These are phyloP conservation scores for Autographa gamma DNA, from an alignment of 2,888 invertebrate genomes.

Conservation along the genomic window DNA sequence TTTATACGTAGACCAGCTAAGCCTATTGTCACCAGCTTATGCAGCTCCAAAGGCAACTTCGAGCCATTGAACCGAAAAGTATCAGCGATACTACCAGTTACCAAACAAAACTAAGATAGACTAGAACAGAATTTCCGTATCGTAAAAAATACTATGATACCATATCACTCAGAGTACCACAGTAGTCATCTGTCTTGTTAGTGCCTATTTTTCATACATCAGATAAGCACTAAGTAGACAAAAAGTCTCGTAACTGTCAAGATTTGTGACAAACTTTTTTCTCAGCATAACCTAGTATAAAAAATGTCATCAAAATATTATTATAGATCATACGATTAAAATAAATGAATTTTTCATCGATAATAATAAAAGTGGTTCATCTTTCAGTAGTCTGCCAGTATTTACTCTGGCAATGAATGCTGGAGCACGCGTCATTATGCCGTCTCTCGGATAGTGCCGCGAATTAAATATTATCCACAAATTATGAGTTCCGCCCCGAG, in stretches of 20 bases:
- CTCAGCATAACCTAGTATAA: too few species aligned
- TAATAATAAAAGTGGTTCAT: slow-evolving; percentile 1
- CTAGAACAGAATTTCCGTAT: too few species aligned
- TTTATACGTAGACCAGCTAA: not conserved
- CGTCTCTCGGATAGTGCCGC: slow-evolving; percentile 32
- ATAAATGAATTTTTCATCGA: not conserved
- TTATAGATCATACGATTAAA: too few species aligned
- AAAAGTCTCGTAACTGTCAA: too few species aligned
- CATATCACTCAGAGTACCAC: too few species aligned
- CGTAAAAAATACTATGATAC: too few species aligned
- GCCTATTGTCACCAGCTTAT: not conserved
- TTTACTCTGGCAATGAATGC: slow-evolving; percentile 55
- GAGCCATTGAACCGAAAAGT: not conserved
- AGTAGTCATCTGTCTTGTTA: too few species aligned
- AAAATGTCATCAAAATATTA: too few species aligned
- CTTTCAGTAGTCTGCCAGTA: slow-evolving; percentile 25
- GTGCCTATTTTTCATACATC: too few species aligned
- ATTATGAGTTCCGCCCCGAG: slow-evolving; percentile 15
- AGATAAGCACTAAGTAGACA: too few species aligned
- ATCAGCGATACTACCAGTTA: not conserved
- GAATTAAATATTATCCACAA: slow-evolving; percentile 28
- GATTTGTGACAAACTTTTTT: too few species aligned
- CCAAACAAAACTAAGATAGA: not conserved
- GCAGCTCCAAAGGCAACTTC: not conserved
- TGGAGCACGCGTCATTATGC: slow-evolving; percentile 49